A percentile compares a stretch with the other conserved stretches of the same genome.
These are phyloP conservation scores for Pterobdella sp. DNA, from an alignment of 2,888 invertebrate species.

Conservation along the genomic window DNA sequence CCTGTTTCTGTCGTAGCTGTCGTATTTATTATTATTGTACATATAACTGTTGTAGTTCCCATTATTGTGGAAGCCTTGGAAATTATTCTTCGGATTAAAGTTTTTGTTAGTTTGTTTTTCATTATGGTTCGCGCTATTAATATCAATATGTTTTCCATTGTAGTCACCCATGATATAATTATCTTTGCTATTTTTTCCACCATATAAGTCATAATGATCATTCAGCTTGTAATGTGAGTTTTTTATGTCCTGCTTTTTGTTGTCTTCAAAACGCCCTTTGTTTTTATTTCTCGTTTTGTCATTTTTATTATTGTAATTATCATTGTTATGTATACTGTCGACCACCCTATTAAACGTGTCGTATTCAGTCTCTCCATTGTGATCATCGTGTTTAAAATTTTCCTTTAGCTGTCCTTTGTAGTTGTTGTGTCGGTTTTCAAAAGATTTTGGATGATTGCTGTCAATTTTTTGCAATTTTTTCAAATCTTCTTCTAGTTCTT, in stretches of 20 bases:
- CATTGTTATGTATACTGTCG: neutral
- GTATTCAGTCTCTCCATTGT: constrained; percentile 1
- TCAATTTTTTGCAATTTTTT: neutral
- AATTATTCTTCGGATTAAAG: neutral
- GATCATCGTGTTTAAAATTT: neutral
- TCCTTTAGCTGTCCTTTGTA: neutral
- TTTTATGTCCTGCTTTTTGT: neutral
- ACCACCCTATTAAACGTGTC: neutral
- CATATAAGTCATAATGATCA: neutral
- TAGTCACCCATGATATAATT: neutral
- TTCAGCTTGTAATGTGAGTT: neutral
- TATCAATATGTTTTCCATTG: neutral
- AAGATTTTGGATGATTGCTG: too few species aligned
- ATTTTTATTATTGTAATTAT: constrained; percentile 7
- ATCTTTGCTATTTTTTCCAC: neutral
- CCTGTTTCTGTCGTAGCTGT: constrained; percentile 10
- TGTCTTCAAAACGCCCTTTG: neutral
- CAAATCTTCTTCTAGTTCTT: neutral
- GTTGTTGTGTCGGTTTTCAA: too few species aligned
- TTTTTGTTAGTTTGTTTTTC: neutral
- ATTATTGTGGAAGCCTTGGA: neutral
- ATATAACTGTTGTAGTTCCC: neutral
- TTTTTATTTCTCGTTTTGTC: neutral
- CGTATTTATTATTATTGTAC: neutral
- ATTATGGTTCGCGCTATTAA: neutral